Percentiles rank a stretch among this genome's conserved stretches.
phyloP scores from a whole-genome alignment of 2,797 vertebrate genomes.

The Erithacus rubecula region DNA sequence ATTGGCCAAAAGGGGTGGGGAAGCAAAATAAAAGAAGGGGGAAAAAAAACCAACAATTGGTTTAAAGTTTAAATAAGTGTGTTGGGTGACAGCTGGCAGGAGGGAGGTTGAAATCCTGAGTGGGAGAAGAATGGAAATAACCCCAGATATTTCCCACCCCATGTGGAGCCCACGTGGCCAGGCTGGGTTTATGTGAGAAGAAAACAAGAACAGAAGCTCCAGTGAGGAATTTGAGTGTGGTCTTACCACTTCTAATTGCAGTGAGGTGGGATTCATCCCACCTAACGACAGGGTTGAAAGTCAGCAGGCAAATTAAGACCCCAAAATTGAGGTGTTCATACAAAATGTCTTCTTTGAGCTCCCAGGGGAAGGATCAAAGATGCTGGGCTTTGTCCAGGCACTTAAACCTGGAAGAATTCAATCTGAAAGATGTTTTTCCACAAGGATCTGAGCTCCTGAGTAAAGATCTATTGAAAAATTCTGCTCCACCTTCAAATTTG shows the following conservation, averaged over 20 bases:
- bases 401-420: not conserved
- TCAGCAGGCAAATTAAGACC: not conserved
- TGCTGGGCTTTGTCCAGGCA: not conserved
- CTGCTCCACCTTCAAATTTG: not conserved
- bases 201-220: not conserved
- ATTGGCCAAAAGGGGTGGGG: constrained; percentile 13
- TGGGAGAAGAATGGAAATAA: not conserved
- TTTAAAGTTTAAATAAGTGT: not conserved
- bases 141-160: not conserved
- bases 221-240: not conserved
- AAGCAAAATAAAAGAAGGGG: not conserved
- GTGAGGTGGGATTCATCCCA: not conserved
- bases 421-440: not conserved
- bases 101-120: not conserved
- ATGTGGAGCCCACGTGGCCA: fast-evolving
- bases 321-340: not conserved
- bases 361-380: not conserved
- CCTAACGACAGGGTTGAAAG: not conserved
- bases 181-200: not conserved
- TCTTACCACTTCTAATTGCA: not conserved
- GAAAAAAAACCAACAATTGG: not conserved
- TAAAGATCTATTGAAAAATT: not conserved
- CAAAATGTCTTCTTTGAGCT: not conserved
- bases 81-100: not conserved
- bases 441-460: not conserved